Base-by-base conservation (phyloP, 2,113 vertebrate species). In the Lota lota region DNA sequence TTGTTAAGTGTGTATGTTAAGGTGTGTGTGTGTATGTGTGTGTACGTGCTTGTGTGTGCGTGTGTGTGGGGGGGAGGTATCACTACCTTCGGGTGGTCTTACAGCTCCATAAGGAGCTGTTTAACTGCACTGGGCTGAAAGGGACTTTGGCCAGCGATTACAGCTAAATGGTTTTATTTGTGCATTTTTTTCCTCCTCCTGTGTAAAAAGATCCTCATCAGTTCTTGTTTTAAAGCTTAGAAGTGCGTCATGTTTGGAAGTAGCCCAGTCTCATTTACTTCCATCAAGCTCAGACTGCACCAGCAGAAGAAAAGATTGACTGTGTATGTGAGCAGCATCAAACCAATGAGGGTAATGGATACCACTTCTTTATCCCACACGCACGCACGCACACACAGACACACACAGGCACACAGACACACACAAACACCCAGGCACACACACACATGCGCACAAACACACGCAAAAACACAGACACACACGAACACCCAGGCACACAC, bases 71-170 rank as follows among this genome's bases (percentile, higher is more conserved):
- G 1, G 20, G 10, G 58, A 22, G 7, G 58, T 21, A 19, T 22
- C 7, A 14, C 19, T 15, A 11, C 14, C 19, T 8, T 1, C 14
- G 19, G 20, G 59, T 61, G 59, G 67, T 82, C 76, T 63, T 11
- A 14, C 64, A 28, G 57, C n/a, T 70, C 64, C 69, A 68, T 72
- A 67, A 79, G 78, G 74, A 78, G 63, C 61, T 63, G 50, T 70
- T 74, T 71, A 79, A 50, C 66, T 59, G 63, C 59, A 70, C 67
- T 72, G 60, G 47, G 40, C 63, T 70, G 22, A 70, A 47, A 73
- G 74, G 68, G n/a, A 28, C 54, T 51, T 68, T 68, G 62, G 70
- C 59, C 68, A 66, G 66, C 68, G 12, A 36, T 63, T 59, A 68
- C 36, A 59, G 50, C 1, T 47, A 0, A 70, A 58, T 1, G 66